Evolutionary conservation across 2,797 vertebrate genomes (phyloP).

Genomic region (Gobionotothen gibberifrons): DNA sequence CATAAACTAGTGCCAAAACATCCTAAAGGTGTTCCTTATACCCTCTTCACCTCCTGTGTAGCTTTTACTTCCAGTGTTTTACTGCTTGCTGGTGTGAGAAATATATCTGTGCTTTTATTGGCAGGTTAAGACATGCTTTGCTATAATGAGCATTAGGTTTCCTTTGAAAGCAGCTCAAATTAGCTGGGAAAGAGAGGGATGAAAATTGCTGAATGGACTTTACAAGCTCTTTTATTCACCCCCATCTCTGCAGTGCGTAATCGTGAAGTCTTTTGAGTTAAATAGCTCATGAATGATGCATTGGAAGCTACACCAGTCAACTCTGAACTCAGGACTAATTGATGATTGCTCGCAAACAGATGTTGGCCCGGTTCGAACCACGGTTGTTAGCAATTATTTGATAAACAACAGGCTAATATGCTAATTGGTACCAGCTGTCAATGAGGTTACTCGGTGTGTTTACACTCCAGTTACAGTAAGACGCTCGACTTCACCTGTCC

Average conservation of each 20-base stretch:
- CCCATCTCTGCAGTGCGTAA: constrained; percentile 58
- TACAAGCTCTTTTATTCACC: constrained; percentile 54
- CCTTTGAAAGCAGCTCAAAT: constrained; percentile 73
- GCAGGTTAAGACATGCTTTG: constrained; percentile 64
- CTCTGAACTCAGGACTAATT: constrained; percentile 81
- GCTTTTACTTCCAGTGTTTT: constrained; percentile 70
- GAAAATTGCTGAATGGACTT: constrained; percentile 68
- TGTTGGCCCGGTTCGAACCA: constrained; percentile 74
- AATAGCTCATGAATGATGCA: constrained; percentile 83
- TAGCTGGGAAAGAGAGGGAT: constrained; percentile 58
- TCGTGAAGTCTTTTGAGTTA: constrained; percentile 66
- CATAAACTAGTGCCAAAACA: constrained; percentile 25
- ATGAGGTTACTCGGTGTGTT: constrained; percentile 74
- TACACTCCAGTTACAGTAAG: constrained; percentile 80
- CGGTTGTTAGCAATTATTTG: constrained; percentile 84
- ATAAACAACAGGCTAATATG: constrained; percentile 85
- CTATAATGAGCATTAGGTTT: constrained; percentile 77
- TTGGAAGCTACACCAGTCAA: constrained; percentile 73
- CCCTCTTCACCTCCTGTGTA: constrained; percentile 43
- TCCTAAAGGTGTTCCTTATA: constrained; percentile 45
- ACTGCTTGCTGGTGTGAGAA: constrained; percentile 68
- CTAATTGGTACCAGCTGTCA: constrained; percentile 82
- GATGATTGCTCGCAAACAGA: constrained; percentile 81
- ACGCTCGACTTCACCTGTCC: constrained; percentile 75
- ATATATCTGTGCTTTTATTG: constrained; percentile 73